Evolutionary conservation across 2,113 vertebrate genomes (phyloP).

Genomic region (Trichechus manatus): DNA sequence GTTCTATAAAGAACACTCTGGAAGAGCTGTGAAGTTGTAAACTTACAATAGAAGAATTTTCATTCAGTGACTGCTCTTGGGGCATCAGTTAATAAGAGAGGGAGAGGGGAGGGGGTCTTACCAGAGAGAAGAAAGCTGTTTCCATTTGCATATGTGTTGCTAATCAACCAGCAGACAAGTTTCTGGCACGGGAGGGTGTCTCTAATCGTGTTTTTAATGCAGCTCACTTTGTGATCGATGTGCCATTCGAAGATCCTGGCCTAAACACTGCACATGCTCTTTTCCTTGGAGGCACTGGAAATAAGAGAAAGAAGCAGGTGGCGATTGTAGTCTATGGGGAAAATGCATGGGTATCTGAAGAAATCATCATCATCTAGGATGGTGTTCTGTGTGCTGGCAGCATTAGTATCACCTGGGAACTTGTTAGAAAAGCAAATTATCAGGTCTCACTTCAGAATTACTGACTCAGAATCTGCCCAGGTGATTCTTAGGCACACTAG

Average conservation of each 20-base stretch:
- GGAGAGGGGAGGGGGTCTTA: not conserved
- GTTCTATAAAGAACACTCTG: not conserved
- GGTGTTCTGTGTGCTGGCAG: not conserved
- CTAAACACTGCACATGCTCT: constrained; percentile 45
- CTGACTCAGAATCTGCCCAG: not conserved
- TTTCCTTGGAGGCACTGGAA: constrained; percentile 66
- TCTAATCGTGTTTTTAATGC: constrained; percentile 27
- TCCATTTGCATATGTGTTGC: not conserved
- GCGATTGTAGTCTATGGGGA: not conserved
- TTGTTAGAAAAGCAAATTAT: no score
- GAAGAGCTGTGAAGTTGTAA: not conserved
- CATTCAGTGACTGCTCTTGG: not conserved
- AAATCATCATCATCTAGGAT: not conserved
- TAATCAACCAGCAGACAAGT: constrained; percentile 41
- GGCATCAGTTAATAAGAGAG: not conserved
- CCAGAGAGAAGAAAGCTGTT: not conserved
- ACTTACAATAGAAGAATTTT: not conserved
- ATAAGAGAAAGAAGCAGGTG: constrained; percentile 62
- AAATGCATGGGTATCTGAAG: not conserved
- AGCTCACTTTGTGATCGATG: constrained; percentile 36
- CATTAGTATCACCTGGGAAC: no score
- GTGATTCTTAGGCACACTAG: not conserved
- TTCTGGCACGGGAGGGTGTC: not conserved
- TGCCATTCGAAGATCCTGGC: constrained; percentile 52
- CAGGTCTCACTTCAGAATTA: no score